These are phyloP conservation scores for Cabera pusaria DNA, from an alignment of 2,888 invertebrate genomes.

Conservation along the genomic window DNA sequence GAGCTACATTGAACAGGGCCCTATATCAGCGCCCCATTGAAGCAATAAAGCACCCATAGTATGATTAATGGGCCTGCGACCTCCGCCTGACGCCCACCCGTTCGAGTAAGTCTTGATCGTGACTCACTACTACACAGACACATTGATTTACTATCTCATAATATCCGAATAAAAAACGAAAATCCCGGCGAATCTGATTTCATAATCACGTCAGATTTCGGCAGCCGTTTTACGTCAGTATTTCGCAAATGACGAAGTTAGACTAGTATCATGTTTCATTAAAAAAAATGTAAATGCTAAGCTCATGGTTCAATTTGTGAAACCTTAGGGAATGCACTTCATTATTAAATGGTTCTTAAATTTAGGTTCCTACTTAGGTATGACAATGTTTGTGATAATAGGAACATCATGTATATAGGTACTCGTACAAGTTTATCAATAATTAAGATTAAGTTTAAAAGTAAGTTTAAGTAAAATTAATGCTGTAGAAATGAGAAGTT, in stretches of 20 bases:
- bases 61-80: slow-evolving; percentile 70
- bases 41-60: slow-evolving; percentile 68
- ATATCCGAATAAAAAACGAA: slow-evolving; percentile 21
- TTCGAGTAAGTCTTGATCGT: slow-evolving; percentile 49
- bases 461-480: too few species aligned
- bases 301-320: slow-evolving; percentile 24
- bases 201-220: slow-evolving; percentile 10
- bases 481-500: too few species aligned
- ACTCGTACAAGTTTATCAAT: too few species aligned
- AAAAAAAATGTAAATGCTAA: slow-evolving; percentile 28
- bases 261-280: slow-evolving; percentile 25
- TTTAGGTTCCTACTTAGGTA: too few species aligned
- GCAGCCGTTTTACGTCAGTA: slow-evolving; percentile 10
- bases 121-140: slow-evolving; percentile 40
- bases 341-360: too few species aligned
- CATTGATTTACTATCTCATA: slow-evolving; percentile 30
- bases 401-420: too few species aligned
- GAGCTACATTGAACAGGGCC: slow-evolving; percentile 46
- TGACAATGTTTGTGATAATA: too few species aligned
- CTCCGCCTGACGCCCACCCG: slow-evolving; percentile 59
- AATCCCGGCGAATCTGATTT: slow-evolving; percentile 16
- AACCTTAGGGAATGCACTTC: too few species aligned
- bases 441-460: too few species aligned
- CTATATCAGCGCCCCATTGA: slow-evolving; percentile 63
- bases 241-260: slow-evolving; percentile 20